phyloP scores from a whole-genome alignment of 2,797 vertebrate species.

The Galagoides demidoff region DNA sequence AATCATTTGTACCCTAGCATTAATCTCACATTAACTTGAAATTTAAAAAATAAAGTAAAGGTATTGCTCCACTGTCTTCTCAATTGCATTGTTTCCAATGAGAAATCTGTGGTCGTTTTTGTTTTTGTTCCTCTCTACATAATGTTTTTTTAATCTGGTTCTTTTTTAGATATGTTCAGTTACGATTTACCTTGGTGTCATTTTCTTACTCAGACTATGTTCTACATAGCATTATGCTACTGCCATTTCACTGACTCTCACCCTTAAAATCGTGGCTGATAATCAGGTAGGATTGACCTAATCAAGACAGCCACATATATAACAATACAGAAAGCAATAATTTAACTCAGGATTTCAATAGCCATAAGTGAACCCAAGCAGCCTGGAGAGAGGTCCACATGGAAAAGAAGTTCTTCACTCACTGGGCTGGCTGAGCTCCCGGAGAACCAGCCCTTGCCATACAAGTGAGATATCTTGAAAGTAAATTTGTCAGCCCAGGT shows the following conservation, averaged over 20 bases:
- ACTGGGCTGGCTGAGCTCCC: not conserved
- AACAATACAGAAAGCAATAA: not conserved
- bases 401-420: not conserved
- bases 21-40: too few species aligned
- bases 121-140: not conserved
- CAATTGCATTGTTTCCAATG: not conserved
- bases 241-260: not conserved
- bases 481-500: not conserved
- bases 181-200: not conserved
- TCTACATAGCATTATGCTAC: not conserved
- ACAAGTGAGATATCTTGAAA: not conserved
- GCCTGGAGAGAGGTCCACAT: not conserved
- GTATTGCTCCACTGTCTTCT: not conserved
- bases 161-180: not conserved
- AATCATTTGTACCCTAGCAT: too few species aligned
- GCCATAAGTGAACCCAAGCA: not conserved
- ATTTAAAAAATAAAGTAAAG: not conserved
- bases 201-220: constrained; percentile 7
- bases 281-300: not conserved
- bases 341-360: not conserved
- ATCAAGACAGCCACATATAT: not conserved
- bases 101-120: not conserved
- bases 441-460: not conserved
- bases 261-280: not conserved
- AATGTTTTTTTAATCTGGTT: not conserved